Base-by-base conservation (phyloP, 2,113 vertebrate genomes). In the Catharus bicknelli region DNA sequence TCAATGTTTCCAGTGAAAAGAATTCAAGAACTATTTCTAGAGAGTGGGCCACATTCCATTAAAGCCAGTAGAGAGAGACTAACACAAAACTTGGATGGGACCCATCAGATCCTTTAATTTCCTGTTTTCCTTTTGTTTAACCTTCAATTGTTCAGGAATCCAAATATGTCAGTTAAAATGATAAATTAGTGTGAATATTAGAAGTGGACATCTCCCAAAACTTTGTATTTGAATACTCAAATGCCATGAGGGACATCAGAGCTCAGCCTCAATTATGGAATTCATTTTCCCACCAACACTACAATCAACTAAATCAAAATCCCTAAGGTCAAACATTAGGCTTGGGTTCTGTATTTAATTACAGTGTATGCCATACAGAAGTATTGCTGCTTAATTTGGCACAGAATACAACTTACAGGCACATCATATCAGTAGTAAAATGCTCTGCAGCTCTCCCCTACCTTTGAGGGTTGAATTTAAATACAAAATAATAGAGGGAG, bases 51-150 rank as follows among this genome's bases (percentile, higher is more conserved):
- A 83, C 70, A 90, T 91, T 96, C 86, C 86, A 80, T 34, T 67
- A 77, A 85, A 89, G 55, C 27, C 75, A 89, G 81, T 10, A 79
- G 58, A 88, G 57, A 84, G 36, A 59, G 2, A 38, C 7, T 61
- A 21, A 21, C 18, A 58, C 47, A 84, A 16, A 82, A 86, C 78
- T 94, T 95, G 94, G 84, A 92, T 55, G 13, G 2, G 0, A 64
- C 54, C 86, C 84, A 92, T 51, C 7, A 1, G 62, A 83, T 76
- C 59, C 61, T 92, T 91, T 91, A 91, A 90, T 89, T 92, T 89
- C 81, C 84, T 62, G 38, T 47, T 95, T 95, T 89, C 70, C 62
- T 84, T 86, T 92, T 84, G 54, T 92, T 92, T 84, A 90, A 86
- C 61, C 69, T 94, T 82, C 32, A 88, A 43, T 64, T 75, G 61